phyloP scores from a whole-genome alignment of 30 jellyfish, hydroid and myxozoan genomes.

The Clytia hemisphaerica region DNA sequence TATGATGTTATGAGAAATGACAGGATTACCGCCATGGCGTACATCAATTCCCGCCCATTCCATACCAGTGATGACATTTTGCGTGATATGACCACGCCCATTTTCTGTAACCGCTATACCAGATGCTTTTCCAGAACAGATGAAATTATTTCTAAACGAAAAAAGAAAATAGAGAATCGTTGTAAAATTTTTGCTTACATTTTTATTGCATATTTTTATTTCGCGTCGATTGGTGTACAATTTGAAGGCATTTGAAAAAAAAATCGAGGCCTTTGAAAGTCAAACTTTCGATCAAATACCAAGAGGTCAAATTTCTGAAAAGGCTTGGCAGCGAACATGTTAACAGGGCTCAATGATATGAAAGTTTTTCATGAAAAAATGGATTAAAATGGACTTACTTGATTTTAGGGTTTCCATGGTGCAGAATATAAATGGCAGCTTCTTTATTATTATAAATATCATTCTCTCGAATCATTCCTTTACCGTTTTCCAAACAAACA shows the following conservation, averaged over 20 bases:
- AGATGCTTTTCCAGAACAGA: conserved; percentile 78
- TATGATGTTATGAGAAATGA: conserved; percentile 64
- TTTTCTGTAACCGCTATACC: conserved; percentile 88
- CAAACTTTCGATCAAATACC: no score
- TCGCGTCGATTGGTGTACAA: no score
- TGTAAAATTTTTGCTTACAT: not conserved
- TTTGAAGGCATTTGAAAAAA: no score
- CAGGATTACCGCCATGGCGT: conserved; percentile 92
- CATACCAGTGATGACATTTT: conserved; percentile 65
- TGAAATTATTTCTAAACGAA: conserved; percentile 46
- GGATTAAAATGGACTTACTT: conserved; percentile 45
- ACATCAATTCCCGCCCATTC: conserved; percentile 96
- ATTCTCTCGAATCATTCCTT: conserved; percentile 68
- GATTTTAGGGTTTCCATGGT: conserved; percentile 75
- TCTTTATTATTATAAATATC: conserved; percentile 69
- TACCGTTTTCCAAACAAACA: conserved; percentile 71
- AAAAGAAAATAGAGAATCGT: not conserved
- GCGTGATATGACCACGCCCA: conserved; percentile 73
- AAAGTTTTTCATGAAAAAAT: not conserved
- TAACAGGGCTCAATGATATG: no score
- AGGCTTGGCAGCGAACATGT: no score
- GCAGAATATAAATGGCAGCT: conserved; percentile 73
- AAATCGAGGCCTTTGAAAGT: no score
- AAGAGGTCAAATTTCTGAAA: no score
- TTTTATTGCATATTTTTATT: not conserved